These are phyloP conservation scores for Petrosia ficiformis DNA, from an alignment of 37 sponge, comb jelly and placozoan species.

Conservation along the genomic window DNA sequence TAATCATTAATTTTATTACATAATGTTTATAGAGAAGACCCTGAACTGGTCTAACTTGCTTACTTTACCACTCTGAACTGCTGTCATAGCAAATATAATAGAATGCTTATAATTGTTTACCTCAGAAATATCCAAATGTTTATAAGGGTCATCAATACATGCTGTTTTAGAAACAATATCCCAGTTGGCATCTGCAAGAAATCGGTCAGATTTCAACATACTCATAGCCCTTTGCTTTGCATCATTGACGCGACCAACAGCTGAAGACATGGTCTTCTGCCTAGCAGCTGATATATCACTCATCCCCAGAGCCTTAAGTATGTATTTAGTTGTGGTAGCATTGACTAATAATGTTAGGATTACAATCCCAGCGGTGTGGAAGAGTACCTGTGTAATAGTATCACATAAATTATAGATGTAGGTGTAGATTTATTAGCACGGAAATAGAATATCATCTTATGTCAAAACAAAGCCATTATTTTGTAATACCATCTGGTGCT, in stretches of 20 bases:
- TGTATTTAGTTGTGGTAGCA: conserved; percentile 76
- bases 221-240: conserved; percentile 56
- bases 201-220: conserved; percentile 79
- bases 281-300: conserved; percentile 76
- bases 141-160: conserved; percentile 58
- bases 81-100: too few species aligned
- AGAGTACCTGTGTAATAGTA: conserved; percentile 56
- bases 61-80: too few species aligned
- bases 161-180: conserved; percentile 77
- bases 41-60: too few species aligned
- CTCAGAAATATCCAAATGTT: too few species aligned
- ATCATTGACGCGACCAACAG: conserved; percentile 55
- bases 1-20: too few species aligned
- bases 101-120: too few species aligned
- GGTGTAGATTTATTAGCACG: not conserved
- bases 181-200: conserved; percentile 89
- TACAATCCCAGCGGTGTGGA: conserved; percentile 90
- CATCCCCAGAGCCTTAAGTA: conserved; percentile 77
- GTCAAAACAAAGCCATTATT: too few species aligned
- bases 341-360: conserved; percentile 83
- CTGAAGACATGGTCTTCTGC: conserved; percentile 66
- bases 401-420: not conserved
- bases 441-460: not conserved
- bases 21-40: too few species aligned
- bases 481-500: too few species aligned